Evolutionary conservation across 1,140 invertebrate species (phyloP).

Genomic region (Asobara japonica): DNA sequence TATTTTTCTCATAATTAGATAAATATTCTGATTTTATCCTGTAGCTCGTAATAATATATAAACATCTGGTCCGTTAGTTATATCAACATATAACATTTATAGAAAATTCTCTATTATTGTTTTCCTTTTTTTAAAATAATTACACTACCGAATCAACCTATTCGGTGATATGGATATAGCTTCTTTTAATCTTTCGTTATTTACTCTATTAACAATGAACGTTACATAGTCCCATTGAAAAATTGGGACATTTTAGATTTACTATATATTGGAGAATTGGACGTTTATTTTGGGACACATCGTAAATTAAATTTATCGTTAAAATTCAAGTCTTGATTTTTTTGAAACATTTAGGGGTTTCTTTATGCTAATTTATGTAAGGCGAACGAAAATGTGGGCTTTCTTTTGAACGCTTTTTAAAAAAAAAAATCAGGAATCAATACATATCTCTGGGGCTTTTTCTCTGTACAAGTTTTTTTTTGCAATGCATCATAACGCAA

Average conservation of each 20-base stretch:
- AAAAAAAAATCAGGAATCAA: too few relatives aligned
- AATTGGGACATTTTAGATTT: neutral
- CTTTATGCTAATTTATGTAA: too few relatives aligned
- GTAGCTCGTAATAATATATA: conserved; percentile 62
- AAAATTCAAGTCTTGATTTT: neutral
- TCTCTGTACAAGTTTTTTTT: too few relatives aligned
- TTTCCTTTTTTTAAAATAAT: conserved; percentile 46
- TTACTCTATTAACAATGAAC: conserved; percentile 30
- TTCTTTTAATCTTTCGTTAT: neutral
- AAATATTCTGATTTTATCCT: conserved; percentile 53
- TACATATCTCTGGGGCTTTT: too few relatives aligned
- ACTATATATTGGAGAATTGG: neutral
- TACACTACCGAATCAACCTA: conserved; percentile 57
- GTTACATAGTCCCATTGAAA: neutral
- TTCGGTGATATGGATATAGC: conserved; percentile 61
- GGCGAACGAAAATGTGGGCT: too few relatives aligned
- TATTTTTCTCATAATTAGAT: conserved; percentile 48
- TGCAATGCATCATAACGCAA: too few relatives aligned
- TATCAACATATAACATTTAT: conserved; percentile 64
- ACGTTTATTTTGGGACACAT: neutral
- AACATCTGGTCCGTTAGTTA: conserved; percentile 65
- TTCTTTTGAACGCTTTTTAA: too few relatives aligned
- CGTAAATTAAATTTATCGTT: too few relatives aligned
- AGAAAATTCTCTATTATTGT: conserved; percentile 53
- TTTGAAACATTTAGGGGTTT: too few relatives aligned